Base-by-base conservation (phyloP, 2,797 vertebrate species). In the Hypotaenidia philippensis region DNA sequence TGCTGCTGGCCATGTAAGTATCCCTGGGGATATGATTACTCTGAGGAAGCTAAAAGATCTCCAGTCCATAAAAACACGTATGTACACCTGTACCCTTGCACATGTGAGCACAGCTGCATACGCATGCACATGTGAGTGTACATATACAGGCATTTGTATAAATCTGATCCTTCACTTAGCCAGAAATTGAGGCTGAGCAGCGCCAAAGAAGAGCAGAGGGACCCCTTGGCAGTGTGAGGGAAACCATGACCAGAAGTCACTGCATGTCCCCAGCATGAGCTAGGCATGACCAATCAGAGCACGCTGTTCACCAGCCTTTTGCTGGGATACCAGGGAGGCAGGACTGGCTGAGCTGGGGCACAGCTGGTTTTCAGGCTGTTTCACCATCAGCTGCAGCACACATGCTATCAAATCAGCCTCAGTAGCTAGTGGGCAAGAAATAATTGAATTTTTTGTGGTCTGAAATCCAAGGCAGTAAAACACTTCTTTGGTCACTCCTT, bases 141-240 rank as follows among this genome's bases (percentile, higher is more conserved):
- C 31, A 6, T 19, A 2, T 2, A 5, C 3, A 2, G 34, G 45
- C 19, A 22, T 13, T 4, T 2, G 2, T 4, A 23, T 4, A 77
- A 11, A 60, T 9, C 23, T 3, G 1, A 8, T 50, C 45, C 85
- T 91, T 68, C 45, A 23, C 40, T 68, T 27, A 32, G 29, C 49
- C 22, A 25, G 23, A 26, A 50, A 50, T 36, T 1, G 1, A 52
- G 36, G 27, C 55, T 45, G 49, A 72, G 50, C 40, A 59, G 61
- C 52, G 23, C 36, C 0, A 0, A 5, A 10, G 57, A 64, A 61
- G 21, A 74, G 12, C 61, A 45, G 75, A 45, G 27, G 32, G 61
- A 61, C 65, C 31, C 52, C 69, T 36, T 52, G 57, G 36, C 41
- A 45, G 10, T 47, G 45, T 34, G 34, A 60, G 32, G 57, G 25